These are phyloP conservation scores for Sprattus sprattus DNA, from an alignment of 2,113 vertebrate genomes.

Conservation along the genomic window DNA sequence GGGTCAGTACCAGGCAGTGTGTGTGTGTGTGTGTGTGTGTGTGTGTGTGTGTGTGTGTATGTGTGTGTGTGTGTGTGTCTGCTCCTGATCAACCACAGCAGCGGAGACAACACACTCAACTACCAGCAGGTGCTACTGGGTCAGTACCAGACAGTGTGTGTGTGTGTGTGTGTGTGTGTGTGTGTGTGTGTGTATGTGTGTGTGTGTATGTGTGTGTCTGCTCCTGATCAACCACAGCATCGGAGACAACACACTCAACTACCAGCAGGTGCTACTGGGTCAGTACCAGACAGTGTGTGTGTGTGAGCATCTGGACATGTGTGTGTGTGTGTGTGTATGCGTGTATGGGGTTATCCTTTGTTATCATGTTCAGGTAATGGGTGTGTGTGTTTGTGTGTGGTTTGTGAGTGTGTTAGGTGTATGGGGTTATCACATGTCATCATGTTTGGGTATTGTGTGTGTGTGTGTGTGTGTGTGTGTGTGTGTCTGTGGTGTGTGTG, in stretches of 20 bases:
- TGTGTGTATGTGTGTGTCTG: constrained; percentile 52
- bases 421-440: constrained; percentile 20
- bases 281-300: neutral
- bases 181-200: too few relatives aligned
- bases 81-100: constrained; percentile 70
- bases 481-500: too few relatives aligned
- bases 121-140: constrained; percentile 80
- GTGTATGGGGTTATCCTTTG: too few relatives aligned
- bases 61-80: constrained; percentile 50
- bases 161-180: too few relatives aligned
- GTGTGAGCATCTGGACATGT: neutral
- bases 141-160: constrained; percentile 47
- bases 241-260: constrained; percentile 62
- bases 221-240: constrained; percentile 72
- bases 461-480: too few relatives aligned
- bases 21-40: too few relatives aligned
- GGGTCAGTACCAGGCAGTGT: constrained; percentile 63
- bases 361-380: too few relatives aligned
- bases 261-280: constrained; percentile 80
- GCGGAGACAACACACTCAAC: constrained; percentile 57
- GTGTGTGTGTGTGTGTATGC: too few relatives aligned
- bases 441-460: too few relatives aligned
- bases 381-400: too few relatives aligned
- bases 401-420: too few relatives aligned
- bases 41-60: too few relatives aligned